These are phyloP conservation scores for Ciona savignyi DNA, from an alignment of 23 tunicate species.

Conservation along the genomic window DNA sequence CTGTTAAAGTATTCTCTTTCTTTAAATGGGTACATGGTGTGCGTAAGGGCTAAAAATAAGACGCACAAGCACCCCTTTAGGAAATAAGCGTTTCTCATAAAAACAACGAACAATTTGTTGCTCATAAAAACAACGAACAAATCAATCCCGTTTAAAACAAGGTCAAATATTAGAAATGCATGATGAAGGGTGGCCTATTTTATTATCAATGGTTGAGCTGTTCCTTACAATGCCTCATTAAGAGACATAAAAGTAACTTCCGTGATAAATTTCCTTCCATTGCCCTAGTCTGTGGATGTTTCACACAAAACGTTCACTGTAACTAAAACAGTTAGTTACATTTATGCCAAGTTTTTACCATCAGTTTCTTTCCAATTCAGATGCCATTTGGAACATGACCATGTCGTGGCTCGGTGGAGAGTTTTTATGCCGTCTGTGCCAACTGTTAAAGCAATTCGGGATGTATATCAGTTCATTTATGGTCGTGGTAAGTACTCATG, in stretches of 20 bases:
- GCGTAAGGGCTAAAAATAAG: no score
- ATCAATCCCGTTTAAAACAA: no score
- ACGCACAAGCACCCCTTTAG: no score
- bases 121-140: no score
- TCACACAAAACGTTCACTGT: neutral
- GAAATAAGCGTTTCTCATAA: no score
- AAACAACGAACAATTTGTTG: no score
- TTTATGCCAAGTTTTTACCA: neutral
- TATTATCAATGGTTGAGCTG: no score
- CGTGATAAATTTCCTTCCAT: neutral
- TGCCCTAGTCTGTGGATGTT: neutral
- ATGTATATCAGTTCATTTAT: slow-evolving; percentile 82
- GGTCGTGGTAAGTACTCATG: slow-evolving; percentile 85
- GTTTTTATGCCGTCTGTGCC: slow-evolving; percentile 47
- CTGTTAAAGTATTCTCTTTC: no score
- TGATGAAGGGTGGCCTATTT: no score
- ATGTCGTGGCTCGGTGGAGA: slow-evolving; percentile 71
- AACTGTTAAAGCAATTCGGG: slow-evolving; percentile 71
- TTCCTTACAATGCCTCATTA: no score
- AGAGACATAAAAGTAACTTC: neutral
- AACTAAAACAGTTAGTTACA: neutral
- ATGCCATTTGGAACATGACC: slow-evolving; percentile 67
- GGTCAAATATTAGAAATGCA: no score
- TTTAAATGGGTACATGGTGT: no score
- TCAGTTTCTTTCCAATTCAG: slow-evolving; percentile 5